Base-by-base conservation (phyloP, 1,140 invertebrate species). In the Caenorhabditis latens region DNA sequence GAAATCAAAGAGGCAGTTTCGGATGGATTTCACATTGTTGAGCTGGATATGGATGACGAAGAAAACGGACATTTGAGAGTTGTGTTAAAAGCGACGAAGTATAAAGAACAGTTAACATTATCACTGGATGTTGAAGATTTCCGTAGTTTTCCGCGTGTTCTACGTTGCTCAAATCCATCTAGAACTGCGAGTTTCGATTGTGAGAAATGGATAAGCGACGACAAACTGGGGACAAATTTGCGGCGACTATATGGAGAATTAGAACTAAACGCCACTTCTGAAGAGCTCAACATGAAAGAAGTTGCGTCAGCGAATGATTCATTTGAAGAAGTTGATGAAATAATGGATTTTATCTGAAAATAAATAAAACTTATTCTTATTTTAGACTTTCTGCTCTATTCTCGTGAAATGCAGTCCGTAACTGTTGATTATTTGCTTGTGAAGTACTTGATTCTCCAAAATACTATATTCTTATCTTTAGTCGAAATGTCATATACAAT, bases 131-230 rank as follows among this genome's bases (percentile, higher is more conserved):
- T 57, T 42, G 84, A 67, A 40, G 53, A 57, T 63, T 21, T 40
- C 16, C 50, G 48, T 19, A 57, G 21, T 55, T 85, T 85, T 57
- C 84, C 84, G 11, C 24, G 48, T 14, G 4, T 48, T 55, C 24
- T 85, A 4, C 63, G 84, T 4, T 71, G 84, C 46, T 75, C 84
- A 0, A 85, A 85, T 57, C 48, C 46, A 2, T 19, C 14, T 2
- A 40, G 84, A 40, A 71, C 40, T 2, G 19, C 21, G 16, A 67
- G 55, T 48, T 55, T 85, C 16, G 84, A 85, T 48, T 75, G 63
- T 79, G 84, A 85, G 24, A 43, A n/a, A 40, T 85, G 84, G 84
- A 55, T n/a, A 42, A 19, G 11, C n/a, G 84, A 85, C 8, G 40
- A 63, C 19, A 55, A 48, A 32, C 21, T 85, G 14, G 50, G 63